Conservation (phyloP, 2,888 invertebrate species). For the Heliconius ismenius region DNA sequence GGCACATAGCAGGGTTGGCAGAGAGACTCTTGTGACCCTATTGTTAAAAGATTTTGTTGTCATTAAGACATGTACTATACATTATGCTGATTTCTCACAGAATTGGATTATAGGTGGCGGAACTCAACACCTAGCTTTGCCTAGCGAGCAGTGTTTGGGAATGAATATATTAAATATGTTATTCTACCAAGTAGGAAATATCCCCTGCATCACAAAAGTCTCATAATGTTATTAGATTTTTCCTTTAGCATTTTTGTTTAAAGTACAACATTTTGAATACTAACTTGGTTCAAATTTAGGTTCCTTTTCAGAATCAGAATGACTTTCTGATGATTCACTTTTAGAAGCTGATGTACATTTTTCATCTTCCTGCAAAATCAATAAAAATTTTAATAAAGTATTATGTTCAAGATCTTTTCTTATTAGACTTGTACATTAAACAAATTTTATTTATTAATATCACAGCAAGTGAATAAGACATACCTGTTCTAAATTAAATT, state of each 20-base stretch:
- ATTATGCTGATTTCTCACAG: too few relatives aligned
- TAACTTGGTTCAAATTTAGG: conserved; percentile 23
- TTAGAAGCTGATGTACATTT: conserved; percentile 10
- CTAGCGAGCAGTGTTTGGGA: too few relatives aligned
- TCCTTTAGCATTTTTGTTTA: background rate
- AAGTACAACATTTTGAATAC: background rate
- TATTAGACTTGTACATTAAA: background rate
- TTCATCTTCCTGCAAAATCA: conserved; percentile 6
- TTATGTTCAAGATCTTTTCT: background rate
- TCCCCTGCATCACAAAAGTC: background rate
- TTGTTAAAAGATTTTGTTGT: too few relatives aligned
- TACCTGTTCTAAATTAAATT: conserved; percentile 21
- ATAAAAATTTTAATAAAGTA: background rate
- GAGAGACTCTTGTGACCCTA: too few relatives aligned
- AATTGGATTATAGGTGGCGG: too few relatives aligned
- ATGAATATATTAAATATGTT: too few relatives aligned
- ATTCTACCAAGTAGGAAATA: too few relatives aligned
- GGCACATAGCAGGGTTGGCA: too few relatives aligned
- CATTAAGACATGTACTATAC: too few relatives aligned
- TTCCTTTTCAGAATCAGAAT: conserved; percentile 19
- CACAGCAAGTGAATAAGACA: background rate
- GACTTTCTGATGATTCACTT: conserved; percentile 15
- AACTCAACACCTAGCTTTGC: too few relatives aligned
- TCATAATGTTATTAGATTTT: background rate
- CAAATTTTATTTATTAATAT: background rate